A percentile compares a stretch with the other conserved stretches of the same genome.
phyloP scores from a whole-genome alignment of 2,888 invertebrate species.

The Calameuta pallipes region DNA sequence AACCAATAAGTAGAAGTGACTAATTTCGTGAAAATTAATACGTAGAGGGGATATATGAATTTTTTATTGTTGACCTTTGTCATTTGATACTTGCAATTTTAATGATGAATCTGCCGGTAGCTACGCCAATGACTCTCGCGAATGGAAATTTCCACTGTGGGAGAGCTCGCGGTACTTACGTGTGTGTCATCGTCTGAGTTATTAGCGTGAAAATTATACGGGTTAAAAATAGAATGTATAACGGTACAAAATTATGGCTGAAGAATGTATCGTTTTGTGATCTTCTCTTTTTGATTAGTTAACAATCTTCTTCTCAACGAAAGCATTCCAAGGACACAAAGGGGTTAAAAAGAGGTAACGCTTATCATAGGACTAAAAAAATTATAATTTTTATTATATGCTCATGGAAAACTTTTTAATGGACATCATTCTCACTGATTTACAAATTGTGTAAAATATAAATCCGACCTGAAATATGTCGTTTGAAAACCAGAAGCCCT shows the following conservation, averaged over 20 bases:
- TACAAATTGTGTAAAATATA: not conserved
- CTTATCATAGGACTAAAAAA: not conserved
- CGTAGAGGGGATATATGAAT: not conserved
- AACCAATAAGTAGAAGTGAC: not conserved
- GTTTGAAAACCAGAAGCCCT: not conserved
- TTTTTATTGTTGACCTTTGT: not conserved
- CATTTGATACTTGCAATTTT: not conserved
- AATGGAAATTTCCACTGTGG: slow-evolving; percentile 59
- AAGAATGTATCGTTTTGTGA: not conserved
- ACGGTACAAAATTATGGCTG: not conserved
- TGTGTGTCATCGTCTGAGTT: slow-evolving; percentile 44
- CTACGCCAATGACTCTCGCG: slow-evolving; percentile 57
- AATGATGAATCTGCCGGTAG: slow-evolving; percentile 19
- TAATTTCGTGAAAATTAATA: not conserved
- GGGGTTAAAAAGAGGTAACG: not conserved
- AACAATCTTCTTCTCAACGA: not conserved
- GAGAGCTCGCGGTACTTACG: slow-evolving; percentile 31
- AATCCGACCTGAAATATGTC: not conserved
- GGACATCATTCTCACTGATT: not conserved
- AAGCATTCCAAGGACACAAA: not conserved
- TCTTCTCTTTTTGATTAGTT: not conserved
- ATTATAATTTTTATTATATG: not conserved
- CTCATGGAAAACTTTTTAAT: not conserved
- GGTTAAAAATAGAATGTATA: slow-evolving; percentile 20
- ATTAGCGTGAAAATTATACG: slow-evolving; percentile 46